Evolutionary conservation across 2,888 invertebrate species (phyloP).

Genomic region (Horisme vitalbata): DNA sequence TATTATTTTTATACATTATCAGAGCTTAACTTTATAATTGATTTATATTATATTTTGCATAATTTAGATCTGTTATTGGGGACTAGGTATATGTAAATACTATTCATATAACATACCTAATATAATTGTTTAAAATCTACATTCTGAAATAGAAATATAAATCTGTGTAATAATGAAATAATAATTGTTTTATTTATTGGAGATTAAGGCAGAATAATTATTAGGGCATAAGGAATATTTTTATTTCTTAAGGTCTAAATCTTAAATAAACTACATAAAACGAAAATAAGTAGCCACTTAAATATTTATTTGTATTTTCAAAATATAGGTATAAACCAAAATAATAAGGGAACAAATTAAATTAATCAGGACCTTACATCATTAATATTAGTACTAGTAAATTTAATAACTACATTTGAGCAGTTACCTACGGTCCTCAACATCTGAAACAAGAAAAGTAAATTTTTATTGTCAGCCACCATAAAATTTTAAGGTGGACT

Average conservation of each 20-base stretch:
- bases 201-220: too few species aligned
- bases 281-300: neutral
- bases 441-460: constrained; percentile 60
- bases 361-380: constrained; percentile 34
- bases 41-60: constrained; percentile 23
- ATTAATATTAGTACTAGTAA: constrained; percentile 28
- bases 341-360: neutral
- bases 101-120: constrained; percentile 35
- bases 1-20: constrained; percentile 20
- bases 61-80: constrained; percentile 44
- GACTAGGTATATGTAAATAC: constrained; percentile 52
- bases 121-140: constrained; percentile 32
- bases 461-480: neutral
- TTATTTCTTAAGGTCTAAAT: too few species aligned
- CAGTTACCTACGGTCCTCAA: constrained; percentile 72
- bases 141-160: constrained; percentile 24
- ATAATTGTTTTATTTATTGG: constrained; percentile 16
- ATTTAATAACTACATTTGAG: constrained; percentile 32
- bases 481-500: too few species aligned
- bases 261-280: too few species aligned
- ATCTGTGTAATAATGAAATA: constrained; percentile 20
- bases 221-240: too few species aligned
- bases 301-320: constrained; percentile 17
- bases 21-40: too few species aligned
- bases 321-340: too few species aligned